These are phyloP conservation scores for Orius laevigatus DNA, from an alignment of 1,140 invertebrate genomes.

Conservation along the genomic window DNA sequence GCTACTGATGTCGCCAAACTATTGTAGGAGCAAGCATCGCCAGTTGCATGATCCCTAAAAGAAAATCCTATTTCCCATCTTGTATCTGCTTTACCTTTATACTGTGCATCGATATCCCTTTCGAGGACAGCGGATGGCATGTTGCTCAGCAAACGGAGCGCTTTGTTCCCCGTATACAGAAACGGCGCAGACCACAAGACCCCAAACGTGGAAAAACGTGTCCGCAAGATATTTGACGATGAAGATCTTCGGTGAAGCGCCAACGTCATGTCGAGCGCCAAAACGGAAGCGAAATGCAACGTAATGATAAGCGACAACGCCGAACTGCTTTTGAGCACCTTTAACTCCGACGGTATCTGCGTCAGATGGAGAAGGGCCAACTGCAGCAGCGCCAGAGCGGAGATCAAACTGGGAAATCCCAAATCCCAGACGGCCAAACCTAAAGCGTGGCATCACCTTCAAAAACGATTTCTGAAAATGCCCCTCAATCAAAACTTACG, in stretches of 20 bases:
- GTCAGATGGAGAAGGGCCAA: slow-evolving; percentile 40
- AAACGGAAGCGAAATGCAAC: slow-evolving; percentile 35
- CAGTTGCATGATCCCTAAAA: slow-evolving; percentile 39
- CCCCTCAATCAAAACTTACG: slow-evolving; percentile 23
- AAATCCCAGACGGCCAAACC: slow-evolving; percentile 39
- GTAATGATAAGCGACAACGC: slow-evolving; percentile 38
- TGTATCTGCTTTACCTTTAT: too few species aligned
- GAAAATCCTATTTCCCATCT: too few species aligned
- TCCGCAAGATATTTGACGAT: slow-evolving; percentile 36
- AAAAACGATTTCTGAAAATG: slow-evolving; percentile 7
- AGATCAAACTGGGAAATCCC: slow-evolving; percentile 41
- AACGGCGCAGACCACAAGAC: slow-evolving; percentile 37
- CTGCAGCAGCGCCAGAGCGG: slow-evolving; percentile 41
- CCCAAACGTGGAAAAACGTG: slow-evolving; percentile 39
- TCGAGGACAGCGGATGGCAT: slow-evolving; percentile 31
- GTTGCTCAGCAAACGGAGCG: slow-evolving; percentile 30
- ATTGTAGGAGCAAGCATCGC: slow-evolving; percentile 38
- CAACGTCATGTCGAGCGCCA: slow-evolving; percentile 34
- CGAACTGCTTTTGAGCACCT: slow-evolving; percentile 34
- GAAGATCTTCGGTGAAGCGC: slow-evolving; percentile 32
- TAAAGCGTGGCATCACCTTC: slow-evolving; percentile 38
- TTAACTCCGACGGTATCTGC: slow-evolving; percentile 31
- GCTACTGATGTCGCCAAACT: slow-evolving; percentile 39
- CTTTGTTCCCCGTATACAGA: slow-evolving; percentile 35
- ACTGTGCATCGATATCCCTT: slow-evolving; percentile 29